These are phyloP conservation scores for Ailuropoda melanoleuca DNA, from an alignment of 2,113 vertebrate genomes.

Conservation along the genomic window DNA sequence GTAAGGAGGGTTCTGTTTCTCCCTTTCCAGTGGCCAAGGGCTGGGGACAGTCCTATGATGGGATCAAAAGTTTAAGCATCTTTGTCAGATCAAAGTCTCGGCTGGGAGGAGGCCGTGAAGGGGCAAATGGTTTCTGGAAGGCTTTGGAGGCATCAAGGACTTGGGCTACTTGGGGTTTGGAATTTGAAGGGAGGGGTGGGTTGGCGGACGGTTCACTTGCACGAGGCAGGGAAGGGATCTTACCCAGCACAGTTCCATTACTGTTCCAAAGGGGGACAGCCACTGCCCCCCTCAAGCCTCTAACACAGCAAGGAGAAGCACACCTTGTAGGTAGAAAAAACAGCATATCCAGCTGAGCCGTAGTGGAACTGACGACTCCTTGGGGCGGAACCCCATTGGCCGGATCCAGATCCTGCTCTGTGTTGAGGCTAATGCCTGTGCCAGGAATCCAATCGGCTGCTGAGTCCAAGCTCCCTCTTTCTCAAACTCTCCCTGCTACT, in stretches of 20 bases:
- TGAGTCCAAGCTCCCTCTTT: background rate
- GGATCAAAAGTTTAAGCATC: background rate
- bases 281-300: background rate
- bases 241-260: background rate
- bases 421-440: rapidly evolving
- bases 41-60: background rate
- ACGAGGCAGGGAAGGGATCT: background rate
- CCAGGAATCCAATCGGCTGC: background rate
- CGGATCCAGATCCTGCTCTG: background rate
- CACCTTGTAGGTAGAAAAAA: background rate
- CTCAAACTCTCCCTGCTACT: background rate
- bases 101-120: background rate
- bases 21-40: background rate
- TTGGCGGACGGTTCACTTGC: background rate
- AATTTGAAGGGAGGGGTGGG: background rate
- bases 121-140: conserved; percentile 16
- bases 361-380: background rate
- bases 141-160: background rate
- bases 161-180: background rate
- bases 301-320: background rate
- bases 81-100: background rate
- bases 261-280: background rate
- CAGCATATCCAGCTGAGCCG: background rate
- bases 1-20: background rate
- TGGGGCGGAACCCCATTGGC: background rate